Evolutionary conservation across 1,140 invertebrate species (phyloP).

Genomic region (Musca vetustissima): DNA sequence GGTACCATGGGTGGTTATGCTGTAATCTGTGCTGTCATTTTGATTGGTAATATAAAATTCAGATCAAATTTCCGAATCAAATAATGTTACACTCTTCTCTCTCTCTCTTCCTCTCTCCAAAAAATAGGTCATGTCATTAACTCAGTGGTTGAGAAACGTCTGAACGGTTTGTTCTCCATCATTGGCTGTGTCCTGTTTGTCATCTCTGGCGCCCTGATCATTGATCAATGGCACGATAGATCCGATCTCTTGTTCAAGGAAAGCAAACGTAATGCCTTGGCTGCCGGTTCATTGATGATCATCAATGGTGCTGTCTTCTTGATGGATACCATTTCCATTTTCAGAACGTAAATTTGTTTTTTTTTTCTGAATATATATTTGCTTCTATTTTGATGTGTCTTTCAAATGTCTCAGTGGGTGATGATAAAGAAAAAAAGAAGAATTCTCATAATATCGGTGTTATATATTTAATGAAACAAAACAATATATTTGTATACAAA

Average conservation of each 20-base stretch:
- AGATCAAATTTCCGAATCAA: background rate
- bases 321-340: constrained; percentile 71
- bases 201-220: constrained; percentile 68
- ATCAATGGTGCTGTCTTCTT: constrained; percentile 72
- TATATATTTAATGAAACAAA: background rate
- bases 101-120: background rate
- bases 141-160: constrained; percentile 55
- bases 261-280: constrained; percentile 64
- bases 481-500: constrained; percentile 10
- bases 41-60: constrained; percentile 61
- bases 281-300: constrained; percentile 70
- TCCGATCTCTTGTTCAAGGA: constrained; percentile 41
- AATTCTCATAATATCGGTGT: background rate
- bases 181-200: constrained; percentile 72
- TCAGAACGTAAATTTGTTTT: constrained; percentile 46
- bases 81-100: background rate
- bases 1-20: constrained; percentile 66
- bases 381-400: background rate
- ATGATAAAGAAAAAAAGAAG: background rate
- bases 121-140: constrained; percentile 65
- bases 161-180: constrained; percentile 54
- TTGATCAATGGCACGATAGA: constrained; percentile 55
- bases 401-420: too few relatives aligned
- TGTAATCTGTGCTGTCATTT: constrained; percentile 64
- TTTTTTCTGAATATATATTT: background rate